Evolutionary conservation across 2,888 invertebrate species (phyloP).

Genomic region (Agonopterix heracliana): DNA sequence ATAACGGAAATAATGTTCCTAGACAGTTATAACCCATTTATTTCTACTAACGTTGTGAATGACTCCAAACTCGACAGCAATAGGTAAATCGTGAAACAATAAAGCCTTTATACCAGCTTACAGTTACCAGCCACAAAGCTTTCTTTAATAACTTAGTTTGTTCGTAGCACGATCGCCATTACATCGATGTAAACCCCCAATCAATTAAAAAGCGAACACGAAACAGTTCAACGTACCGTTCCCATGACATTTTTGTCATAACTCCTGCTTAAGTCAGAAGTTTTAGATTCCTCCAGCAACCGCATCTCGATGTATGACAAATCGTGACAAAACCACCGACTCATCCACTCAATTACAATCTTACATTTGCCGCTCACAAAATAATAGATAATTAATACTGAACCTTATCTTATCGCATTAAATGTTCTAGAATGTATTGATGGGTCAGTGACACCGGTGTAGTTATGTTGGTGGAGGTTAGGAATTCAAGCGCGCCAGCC

Average conservation of each 20-base stretch:
- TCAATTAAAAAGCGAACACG: constrained; percentile 29
- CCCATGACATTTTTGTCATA: constrained; percentile 68
- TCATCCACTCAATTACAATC: constrained; percentile 38
- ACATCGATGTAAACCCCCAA: constrained; percentile 27
- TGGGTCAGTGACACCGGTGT: not conserved
- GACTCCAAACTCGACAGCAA: no score
- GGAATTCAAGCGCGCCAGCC: constrained; percentile 59
- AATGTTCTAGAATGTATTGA: constrained; percentile 9
- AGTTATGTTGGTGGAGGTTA: constrained; percentile 35
- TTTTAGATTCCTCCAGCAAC: constrained; percentile 45
- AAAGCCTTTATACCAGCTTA: constrained; percentile 11
- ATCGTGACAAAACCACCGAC: constrained; percentile 73
- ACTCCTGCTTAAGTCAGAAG: constrained; percentile 52
- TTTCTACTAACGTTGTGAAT: no score
- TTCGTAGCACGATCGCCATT: constrained; percentile 43
- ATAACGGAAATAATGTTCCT: not conserved
- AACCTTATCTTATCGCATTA: constrained; percentile 28
- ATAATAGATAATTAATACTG: constrained; percentile 16
- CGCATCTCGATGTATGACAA: constrained; percentile 70
- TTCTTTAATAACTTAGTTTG: constrained; percentile 39
- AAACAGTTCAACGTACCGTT: constrained; percentile 48
- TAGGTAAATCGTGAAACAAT: constrained; percentile 34
- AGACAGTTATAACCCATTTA: no score
- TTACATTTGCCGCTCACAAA: constrained; percentile 17
- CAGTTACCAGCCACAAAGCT: not conserved